phyloP scores from a whole-genome alignment of 2,113 vertebrate species.

The Dendrocopos noguchii region DNA sequence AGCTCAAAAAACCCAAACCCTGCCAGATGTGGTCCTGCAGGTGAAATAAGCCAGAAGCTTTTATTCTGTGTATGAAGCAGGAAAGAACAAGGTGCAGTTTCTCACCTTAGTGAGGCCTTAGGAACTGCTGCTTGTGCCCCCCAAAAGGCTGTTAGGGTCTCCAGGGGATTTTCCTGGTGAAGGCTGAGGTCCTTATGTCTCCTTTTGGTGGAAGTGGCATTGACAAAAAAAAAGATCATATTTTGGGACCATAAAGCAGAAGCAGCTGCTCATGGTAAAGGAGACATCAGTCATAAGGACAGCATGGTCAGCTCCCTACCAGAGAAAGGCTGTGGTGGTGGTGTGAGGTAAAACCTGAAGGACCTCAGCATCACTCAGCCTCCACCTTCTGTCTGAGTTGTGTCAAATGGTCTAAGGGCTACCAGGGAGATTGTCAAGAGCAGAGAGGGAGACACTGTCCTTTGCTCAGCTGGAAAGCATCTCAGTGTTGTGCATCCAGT shows the following conservation, averaged over 20 bases:
- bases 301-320: not conserved
- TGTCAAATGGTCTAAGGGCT: not conserved
- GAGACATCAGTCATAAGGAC: not conserved
- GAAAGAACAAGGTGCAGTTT: not conserved
- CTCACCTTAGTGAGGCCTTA: not conserved
- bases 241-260: not conserved
- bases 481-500: rapidly evolving
- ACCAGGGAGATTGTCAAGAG: not conserved
- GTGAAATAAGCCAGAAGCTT: not conserved
- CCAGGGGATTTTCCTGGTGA: not conserved
- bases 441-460: not conserved
- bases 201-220: not conserved
- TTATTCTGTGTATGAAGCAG: not conserved
- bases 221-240: not conserved
- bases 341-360: not conserved
- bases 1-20: not conserved
- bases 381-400: not conserved
- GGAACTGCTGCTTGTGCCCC: not conserved
- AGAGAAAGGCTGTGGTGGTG: not conserved
- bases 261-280: not conserved
- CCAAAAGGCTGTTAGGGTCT: not conserved
- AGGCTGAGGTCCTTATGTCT: not conserved
- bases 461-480: not conserved
- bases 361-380: not conserved
- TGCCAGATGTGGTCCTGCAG: not conserved